phyloP scores from a whole-genome alignment of 2,113 vertebrate species.

The Crotophaga sulcirostris region DNA sequence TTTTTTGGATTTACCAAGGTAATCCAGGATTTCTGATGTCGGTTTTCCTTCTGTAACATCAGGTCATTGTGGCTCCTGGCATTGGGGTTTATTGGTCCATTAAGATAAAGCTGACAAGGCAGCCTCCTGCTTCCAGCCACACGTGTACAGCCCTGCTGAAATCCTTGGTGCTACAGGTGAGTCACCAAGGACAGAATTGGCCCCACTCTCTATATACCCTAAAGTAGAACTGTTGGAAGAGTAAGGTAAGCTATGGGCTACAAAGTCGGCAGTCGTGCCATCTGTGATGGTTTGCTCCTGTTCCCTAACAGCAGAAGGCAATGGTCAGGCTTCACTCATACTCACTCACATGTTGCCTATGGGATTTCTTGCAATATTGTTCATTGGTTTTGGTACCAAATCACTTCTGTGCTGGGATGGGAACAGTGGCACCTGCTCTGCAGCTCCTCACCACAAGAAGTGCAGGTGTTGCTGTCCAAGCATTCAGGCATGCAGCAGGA shows the following conservation, averaged over 20 bases:
- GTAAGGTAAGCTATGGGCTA: not conserved
- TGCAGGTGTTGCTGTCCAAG: not conserved
- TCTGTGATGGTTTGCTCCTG: not conserved
- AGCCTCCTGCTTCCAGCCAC: not conserved
- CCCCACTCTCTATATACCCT: not conserved
- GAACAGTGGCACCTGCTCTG: not conserved
- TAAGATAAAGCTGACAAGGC: not conserved
- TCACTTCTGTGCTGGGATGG: rapidly evolving
- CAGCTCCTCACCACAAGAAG: not conserved
- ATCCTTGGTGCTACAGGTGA: rapidly evolving
- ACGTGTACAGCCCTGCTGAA: not conserved
- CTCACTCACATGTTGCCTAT: not conserved
- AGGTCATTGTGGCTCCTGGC: not conserved
- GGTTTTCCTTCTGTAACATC: not conserved
- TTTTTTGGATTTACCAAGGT: not conserved
- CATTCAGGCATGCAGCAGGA: rapidly evolving
- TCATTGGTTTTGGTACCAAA: rapidly evolving
- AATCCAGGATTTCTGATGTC: not conserved
- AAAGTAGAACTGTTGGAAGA: not conserved
- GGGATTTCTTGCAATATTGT: not conserved
- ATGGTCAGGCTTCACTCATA: not conserved
- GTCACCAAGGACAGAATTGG: not conserved
- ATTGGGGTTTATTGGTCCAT: rapidly evolving
- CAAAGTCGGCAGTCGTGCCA: not conserved
- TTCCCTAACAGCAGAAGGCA: not conserved